These are phyloP conservation scores for Thamnophis sirtalis DNA, from an alignment of 2,113 vertebrate genomes.

Conservation along the genomic window DNA sequence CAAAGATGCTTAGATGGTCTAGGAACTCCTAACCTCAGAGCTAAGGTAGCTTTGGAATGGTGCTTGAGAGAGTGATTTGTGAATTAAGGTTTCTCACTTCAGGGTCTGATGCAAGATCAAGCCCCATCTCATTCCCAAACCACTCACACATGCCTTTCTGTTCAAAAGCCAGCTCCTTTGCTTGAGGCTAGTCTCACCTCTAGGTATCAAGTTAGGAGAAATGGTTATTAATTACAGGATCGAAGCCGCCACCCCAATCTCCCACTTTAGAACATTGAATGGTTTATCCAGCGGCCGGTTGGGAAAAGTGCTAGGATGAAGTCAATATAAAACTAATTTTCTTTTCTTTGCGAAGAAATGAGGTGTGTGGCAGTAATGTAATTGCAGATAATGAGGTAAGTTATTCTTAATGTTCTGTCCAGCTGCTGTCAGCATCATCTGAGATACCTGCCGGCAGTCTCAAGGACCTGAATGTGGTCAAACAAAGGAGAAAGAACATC, in stretches of 20 bases:
- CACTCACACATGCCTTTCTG: not conserved
- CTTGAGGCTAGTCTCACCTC: not conserved
- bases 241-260: not conserved
- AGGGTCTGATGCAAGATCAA: conserved; percentile 6
- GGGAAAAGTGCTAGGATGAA: conserved; percentile 70
- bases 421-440: conserved; percentile 61
- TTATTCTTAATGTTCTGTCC: conserved; percentile 80
- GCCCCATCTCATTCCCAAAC: conserved; percentile 3
- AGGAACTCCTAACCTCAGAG: not conserved
- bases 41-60: not conserved
- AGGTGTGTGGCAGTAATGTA: conserved; percentile 78
- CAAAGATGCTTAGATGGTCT: not conserved
- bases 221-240: conserved; percentile 26
- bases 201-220: conserved; percentile 19
- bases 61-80: not conserved
- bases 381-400: conserved; percentile 84
- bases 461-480: not conserved
- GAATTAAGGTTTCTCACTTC: not conserved
- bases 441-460: conserved; percentile 45
- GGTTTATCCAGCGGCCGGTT: conserved; percentile 43
- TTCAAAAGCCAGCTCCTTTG: not conserved
- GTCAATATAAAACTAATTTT: conserved; percentile 85
- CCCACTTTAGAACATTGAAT: conserved; percentile 6
- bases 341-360: conserved; percentile 77
- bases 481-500: not conserved